A percentile compares a stretch with the other conserved stretches of the same genome.
Evolutionary conservation across 2,113 vertebrate genomes (phyloP).

Genomic region (Sylvilagus bachmani): DNA sequence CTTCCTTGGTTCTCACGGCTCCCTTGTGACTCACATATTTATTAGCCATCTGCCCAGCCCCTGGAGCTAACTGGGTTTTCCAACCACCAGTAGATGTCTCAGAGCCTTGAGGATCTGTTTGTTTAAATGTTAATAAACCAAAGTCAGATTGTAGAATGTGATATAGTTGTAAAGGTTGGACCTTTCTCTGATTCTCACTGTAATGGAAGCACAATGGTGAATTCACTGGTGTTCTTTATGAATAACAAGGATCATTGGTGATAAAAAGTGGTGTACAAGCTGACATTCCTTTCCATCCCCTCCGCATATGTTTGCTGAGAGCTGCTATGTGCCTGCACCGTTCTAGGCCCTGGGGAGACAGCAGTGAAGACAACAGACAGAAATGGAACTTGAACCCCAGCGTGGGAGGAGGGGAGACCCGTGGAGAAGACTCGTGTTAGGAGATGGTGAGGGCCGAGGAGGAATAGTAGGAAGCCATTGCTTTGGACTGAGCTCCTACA

Average conservation of each 20-base stretch:
- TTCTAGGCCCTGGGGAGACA: not conserved
- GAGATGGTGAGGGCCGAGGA: not conserved
- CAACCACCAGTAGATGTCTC: not conserved
- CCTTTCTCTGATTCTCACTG: not conserved
- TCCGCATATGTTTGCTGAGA: not conserved
- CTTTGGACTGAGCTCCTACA: not conserved
- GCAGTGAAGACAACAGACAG: constrained; percentile 32
- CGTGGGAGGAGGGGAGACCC: not conserved
- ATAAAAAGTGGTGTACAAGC: not conserved
- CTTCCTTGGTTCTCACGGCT: not conserved
- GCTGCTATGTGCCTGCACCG: not conserved
- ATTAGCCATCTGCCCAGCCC: not conserved
- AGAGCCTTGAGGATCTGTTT: not conserved
- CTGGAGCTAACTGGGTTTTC: not conserved
- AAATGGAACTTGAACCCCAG: not conserved
- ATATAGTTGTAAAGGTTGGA: not conserved
- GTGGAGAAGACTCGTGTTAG: not conserved
- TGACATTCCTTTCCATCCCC: not conserved
- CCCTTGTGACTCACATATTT: not conserved
- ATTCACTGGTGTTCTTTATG: not conserved
- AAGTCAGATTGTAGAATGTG: not conserved
- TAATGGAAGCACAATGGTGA: not conserved
- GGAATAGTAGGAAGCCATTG: not conserved
- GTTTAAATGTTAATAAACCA: not conserved
- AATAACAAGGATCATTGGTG: not conserved